Evolutionary conservation across 2,797 vertebrate genomes (phyloP), one percentile per base, ranked within the genome.

Genomic region (Poecile montanus): DNA sequence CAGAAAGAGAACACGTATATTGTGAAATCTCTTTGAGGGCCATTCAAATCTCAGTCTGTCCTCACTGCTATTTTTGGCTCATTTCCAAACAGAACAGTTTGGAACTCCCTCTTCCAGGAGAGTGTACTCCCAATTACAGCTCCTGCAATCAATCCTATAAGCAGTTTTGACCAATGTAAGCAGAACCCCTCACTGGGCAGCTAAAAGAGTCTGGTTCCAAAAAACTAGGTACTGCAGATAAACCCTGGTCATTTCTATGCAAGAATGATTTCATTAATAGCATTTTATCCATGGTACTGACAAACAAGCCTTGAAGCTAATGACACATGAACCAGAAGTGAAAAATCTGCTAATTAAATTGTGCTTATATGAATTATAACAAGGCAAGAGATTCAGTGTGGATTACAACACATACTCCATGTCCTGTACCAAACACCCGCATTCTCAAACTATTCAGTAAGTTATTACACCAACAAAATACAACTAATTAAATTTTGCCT

Each of bases 311-410:
- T 85, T 67, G 27, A 85, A 85, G 15, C 36, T 56, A 71, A 82
- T 1, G 51, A 60, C 36, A 85, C 23, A 76, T 11, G 66, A 85
- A 76, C 20, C 34, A 73, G 48, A 80, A 73, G 17, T 44, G 26
- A 96, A 82, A 94, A 82, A 73, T 34, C 48, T 70, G 58, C 51
- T 66, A 73, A 92, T 61, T 50, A 84, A 75, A 63, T 82, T 62
- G 47, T 1, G 5, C 6, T 76, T 79, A 53, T 11, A 47, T 16
- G 5, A 73, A 73, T 44, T 75, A 44, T 5, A 65, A 82, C 38
- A 76, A 53, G 23, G 23, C 57, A 60, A 48, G 81, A 88, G 30
- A 91, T 20, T 62, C 32, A 36, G 0, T 13, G 25, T 13, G 51
- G 15, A 80, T 51, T 79, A 86, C 32, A 40, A 75, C 15, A 70